These are phyloP conservation scores for Oscheius sp. DNA, from an alignment of 1,140 invertebrate genomes.

Conservation along the genomic window DNA sequence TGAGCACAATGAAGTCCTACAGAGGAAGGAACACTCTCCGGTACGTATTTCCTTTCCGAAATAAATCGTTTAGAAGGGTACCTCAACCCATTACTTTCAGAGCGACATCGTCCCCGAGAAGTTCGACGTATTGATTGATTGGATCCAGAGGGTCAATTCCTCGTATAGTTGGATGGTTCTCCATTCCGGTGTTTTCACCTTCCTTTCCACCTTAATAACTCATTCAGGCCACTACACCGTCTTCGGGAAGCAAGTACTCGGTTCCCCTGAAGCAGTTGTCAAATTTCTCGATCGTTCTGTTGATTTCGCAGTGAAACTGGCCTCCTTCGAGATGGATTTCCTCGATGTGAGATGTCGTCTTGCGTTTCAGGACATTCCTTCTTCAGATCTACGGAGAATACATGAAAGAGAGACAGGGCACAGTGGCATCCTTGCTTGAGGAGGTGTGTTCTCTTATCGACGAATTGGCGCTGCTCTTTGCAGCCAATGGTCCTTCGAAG, in stretches of 20 bases:
- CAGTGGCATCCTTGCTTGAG: background rate
- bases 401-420: background rate
- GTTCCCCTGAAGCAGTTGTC: background rate
- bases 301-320: background rate
- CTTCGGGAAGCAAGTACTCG: background rate
- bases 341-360: background rate
- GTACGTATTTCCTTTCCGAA: background rate
- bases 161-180: background rate
- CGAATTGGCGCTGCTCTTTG: background rate
- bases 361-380: background rate
- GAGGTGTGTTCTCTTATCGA: background rate
- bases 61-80: too few relatives aligned
- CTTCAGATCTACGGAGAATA: background rate
- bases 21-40: background rate
- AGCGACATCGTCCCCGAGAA: slow-evolving; percentile 2
- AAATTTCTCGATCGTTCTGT: background rate
- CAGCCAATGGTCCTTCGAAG: background rate
- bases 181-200: background rate
- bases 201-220: background rate
- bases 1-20: background rate
- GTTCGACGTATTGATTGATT: slow-evolving; percentile 2
- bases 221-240: background rate
- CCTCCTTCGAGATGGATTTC: background rate
- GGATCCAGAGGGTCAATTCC: background rate
- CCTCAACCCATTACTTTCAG: background rate